Conservation (phyloP, 1,140 invertebrate species). For the Theocolax elegans region DNA sequence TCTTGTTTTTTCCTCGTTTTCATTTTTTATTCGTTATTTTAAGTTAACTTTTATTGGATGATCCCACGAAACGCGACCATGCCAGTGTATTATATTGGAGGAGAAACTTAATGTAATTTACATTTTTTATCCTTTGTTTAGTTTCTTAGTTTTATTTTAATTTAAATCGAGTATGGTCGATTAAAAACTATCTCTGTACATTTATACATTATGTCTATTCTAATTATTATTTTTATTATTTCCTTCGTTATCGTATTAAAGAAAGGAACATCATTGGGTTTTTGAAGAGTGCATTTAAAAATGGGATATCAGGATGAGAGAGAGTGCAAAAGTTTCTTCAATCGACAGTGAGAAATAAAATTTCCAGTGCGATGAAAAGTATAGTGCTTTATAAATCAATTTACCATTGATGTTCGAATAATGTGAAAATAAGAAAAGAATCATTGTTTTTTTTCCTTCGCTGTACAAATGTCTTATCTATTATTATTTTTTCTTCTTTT, state of each 20-base stretch:
- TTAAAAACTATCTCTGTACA: conserved; percentile 25
- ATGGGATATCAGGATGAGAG: not conserved
- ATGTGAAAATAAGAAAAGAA: conserved; percentile 28
- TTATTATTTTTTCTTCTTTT: conserved; percentile 13
- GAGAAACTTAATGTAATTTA: conserved; percentile 61
- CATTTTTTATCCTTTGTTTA: conserved; percentile 40
- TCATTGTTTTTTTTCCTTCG: conserved; percentile 33
- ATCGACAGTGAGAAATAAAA: conserved; percentile 37
- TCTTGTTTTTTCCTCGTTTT: conserved; percentile 21
- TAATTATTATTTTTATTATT: conserved; percentile 17
- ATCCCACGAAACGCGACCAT: conserved; percentile 60
- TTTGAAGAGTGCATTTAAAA: conserved; percentile 37
- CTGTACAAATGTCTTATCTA: conserved; percentile 36
- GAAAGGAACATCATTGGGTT: not conserved
- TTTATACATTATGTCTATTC: conserved; percentile 22
- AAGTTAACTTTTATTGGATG: too few relatives aligned
- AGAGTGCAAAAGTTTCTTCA: conserved; percentile 1
- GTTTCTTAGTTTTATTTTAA: conserved; percentile 32
- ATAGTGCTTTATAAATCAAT: conserved; percentile 33
- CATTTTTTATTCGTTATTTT: conserved; percentile 13
- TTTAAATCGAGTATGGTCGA: conserved; percentile 27
- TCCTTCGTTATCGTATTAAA: conserved; percentile 42
- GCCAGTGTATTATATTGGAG: conserved; percentile 61
- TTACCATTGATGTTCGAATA: conserved; percentile 32
- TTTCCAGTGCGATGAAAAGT: conserved; percentile 38